Evolutionary conservation across 2,888 invertebrate species (phyloP).

Genomic region (Cylloceria caligata): DNA sequence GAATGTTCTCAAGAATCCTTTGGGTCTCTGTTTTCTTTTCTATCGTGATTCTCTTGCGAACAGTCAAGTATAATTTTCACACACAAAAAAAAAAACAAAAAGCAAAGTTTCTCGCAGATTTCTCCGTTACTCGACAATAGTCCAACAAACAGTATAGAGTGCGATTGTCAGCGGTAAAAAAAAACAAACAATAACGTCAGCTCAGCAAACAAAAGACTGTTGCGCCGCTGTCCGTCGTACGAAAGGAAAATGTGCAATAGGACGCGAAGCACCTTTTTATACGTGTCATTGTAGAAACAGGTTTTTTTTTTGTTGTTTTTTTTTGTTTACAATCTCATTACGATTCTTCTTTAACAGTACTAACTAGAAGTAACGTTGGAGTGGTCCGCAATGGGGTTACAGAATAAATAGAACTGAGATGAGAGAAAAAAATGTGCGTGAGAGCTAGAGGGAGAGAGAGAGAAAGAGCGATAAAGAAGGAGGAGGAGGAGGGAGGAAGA

Average conservation of each 20-base stretch:
- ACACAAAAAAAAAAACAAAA: background rate
- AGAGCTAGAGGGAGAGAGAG: conserved; percentile 34
- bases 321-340: conserved; percentile 30
- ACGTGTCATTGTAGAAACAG: conserved; percentile 43
- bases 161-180: conserved; percentile 49
- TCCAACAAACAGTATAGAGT: conserved; percentile 27
- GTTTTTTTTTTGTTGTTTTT: conserved; percentile 15
- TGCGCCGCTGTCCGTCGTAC: conserved; percentile 48
- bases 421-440: background rate
- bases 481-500: background rate
- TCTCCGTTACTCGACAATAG: conserved; percentile 37
- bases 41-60: conserved; percentile 10
- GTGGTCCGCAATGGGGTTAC: conserved; percentile 34
- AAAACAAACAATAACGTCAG: conserved; percentile 27
- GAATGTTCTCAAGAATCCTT: conserved; percentile 43
- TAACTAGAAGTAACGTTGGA: conserved; percentile 25
- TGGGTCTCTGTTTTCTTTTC: conserved; percentile 18
- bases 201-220: conserved; percentile 40
- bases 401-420: conserved; percentile 32
- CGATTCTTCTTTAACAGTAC: conserved; percentile 33
- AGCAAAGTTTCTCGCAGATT: conserved; percentile 24
- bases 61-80: conserved; percentile 33
- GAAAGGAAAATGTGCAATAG: conserved; percentile 66
- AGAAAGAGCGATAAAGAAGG: conserved; percentile 8
- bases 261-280: conserved; percentile 62